Evolutionary conservation across 2,113 vertebrate genomes (phyloP), one percentile per base, ranked within the genome.

Genomic region (Dendropsophus ebraccatus): DNA sequence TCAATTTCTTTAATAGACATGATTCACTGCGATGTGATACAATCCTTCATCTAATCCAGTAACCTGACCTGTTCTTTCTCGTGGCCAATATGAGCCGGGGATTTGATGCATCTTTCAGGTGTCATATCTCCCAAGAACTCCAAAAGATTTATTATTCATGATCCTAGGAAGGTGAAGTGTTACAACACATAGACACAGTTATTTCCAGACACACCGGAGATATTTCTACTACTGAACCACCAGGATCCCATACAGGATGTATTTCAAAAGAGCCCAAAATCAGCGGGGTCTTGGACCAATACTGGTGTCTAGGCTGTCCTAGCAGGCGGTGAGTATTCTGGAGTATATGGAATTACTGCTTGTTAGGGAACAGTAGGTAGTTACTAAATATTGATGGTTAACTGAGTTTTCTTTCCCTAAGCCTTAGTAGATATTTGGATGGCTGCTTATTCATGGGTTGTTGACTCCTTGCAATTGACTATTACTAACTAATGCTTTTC

Each of bases 71-170:
- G 50, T n/a, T 16, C 12, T 60, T 73, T 47, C 30, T 72, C 37
- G 21, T 85, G 58, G 47, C 25, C 62, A 25, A 65, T 79, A 54
- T 76, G 54, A 76, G 35, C 19, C 30, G 75, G 54, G 25, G 72
- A 23, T 23, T 60, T 41, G 37, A 41, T 35, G 65, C 41, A 50
- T n/a, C 25, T 30, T 85, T 49, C 23, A 56, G 84, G 75, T 85
- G 49, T 85, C 83, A 52, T 37, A 28, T 74, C 82, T 74, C 67
- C 49, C 32, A 74, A 32, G 52, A 32, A 65, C 45, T 69, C 21
- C 30, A 54, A 37, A n/a, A 30, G 11, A 56, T 85, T 12, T 67
- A 85, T 85, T 85, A 85, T 85, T 85, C 25, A 85, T 79, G 62
- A n/a, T 49, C 45, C 47, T 50, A 32, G 17, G 32, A 28, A 41